Percentiles rank a stretch among this genome's conserved stretches.
Evolutionary conservation across 2,888 invertebrate genomes (phyloP).

Genomic region (Pseudococcus longispinus): DNA sequence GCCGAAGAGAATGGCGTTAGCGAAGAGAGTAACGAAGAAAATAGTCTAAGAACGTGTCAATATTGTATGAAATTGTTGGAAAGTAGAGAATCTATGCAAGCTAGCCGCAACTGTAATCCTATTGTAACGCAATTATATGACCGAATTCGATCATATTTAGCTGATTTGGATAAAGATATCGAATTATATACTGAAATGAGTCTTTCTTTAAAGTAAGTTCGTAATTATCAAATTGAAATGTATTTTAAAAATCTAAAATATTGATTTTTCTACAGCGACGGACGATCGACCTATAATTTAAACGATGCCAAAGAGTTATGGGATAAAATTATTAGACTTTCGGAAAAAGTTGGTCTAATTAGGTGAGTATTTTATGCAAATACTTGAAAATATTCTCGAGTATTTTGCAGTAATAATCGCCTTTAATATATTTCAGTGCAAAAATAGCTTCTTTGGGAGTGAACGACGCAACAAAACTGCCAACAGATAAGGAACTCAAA

Average conservation of each 20-base stretch:
- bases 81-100: constrained; percentile 78
- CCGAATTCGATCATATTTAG: constrained; percentile 77
- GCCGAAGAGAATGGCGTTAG: neutral
- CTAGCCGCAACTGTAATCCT: constrained; percentile 81
- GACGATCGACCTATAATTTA: constrained; percentile 88
- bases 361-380: constrained; percentile 61
- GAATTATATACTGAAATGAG: constrained; percentile 70
- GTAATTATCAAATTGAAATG: neutral
- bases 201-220: constrained; percentile 67
- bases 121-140: constrained; percentile 82
- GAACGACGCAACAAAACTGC: constrained; percentile 64
- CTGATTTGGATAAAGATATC: constrained; percentile 70
- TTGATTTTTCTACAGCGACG: constrained; percentile 68
- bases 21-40: constrained; percentile 19
- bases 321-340: constrained; percentile 82
- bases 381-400: no score
- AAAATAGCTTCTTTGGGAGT: constrained; percentile 72
- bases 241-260: neutral
- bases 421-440: constrained; percentile 68
- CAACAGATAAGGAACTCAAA: constrained; percentile 69
- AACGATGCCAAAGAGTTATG: constrained; percentile 84
- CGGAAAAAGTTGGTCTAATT: constrained; percentile 83
- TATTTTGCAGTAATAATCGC: no score
- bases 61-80: constrained; percentile 72
- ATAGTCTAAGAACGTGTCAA: constrained; percentile 29